Percentiles rank a stretch among this genome's conserved stretches.
Conservation (phyloP, 2,888 invertebrate species). For the Watsonalla binaria region DNA sequence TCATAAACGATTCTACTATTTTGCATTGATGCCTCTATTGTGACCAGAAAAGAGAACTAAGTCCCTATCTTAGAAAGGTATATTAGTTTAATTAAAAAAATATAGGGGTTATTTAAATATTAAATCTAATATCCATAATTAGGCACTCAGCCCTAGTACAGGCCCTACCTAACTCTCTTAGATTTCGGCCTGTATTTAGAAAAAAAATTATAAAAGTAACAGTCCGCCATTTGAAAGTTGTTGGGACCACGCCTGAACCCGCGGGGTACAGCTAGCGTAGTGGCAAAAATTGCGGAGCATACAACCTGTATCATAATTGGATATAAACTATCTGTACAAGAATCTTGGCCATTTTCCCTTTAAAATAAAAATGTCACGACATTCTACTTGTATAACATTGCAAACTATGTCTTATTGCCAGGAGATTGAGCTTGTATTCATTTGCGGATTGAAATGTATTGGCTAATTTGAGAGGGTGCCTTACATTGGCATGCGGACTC, state of each 20-base stretch:
- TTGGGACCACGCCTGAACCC: no score
- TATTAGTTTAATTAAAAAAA: no score
- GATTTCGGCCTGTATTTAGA: no score
- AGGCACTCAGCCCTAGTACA: no score
- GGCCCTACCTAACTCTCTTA: no score
- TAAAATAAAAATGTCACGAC: constrained; percentile 12
- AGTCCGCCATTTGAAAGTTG: no score
- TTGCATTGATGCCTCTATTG: no score
- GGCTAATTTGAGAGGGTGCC: constrained; percentile 22
- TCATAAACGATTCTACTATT: no score
- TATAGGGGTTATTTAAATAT: neutral
- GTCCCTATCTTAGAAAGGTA: no score
- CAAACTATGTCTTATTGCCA: constrained; percentile 8
- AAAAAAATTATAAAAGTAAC: no score
- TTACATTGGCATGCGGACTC: constrained; percentile 32
- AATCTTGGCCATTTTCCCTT: constrained; percentile 52
- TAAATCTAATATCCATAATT: no score
- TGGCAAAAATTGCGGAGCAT: neutral
- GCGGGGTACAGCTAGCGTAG: neutral
- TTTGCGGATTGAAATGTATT: constrained; percentile 3
- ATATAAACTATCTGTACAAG: constrained; percentile 68
- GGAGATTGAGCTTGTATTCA: constrained; percentile 20
- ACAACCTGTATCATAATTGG: constrained; percentile 55
- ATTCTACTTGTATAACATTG: constrained; percentile 2
- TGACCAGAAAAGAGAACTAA: no score